These are phyloP conservation scores for Xanthia togata DNA, from an alignment of 2,888 invertebrate species.

Conservation along the genomic window DNA sequence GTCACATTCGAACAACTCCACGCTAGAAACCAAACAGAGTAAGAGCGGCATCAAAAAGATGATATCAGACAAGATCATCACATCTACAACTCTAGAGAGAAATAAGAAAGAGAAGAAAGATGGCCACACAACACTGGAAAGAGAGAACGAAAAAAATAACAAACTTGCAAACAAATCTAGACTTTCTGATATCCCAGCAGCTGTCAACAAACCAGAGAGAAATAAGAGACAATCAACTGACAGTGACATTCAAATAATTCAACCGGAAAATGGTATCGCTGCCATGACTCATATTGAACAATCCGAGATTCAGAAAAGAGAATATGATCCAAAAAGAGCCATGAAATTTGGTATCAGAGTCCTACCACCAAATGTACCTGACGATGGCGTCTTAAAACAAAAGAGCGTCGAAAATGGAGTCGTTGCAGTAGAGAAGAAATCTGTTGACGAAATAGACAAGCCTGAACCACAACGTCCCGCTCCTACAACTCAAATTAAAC, in stretches of 20 bases:
- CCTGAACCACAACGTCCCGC: constrained; percentile 81
- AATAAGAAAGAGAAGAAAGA: constrained; percentile 87
- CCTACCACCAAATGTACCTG: constrained; percentile 90
- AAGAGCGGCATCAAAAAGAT: constrained; percentile 88
- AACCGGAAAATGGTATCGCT: constrained; percentile 82
- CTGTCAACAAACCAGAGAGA: constrained; percentile 83
- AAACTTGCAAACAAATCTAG: constrained; percentile 83
- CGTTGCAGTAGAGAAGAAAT: constrained; percentile 79
- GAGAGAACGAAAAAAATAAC: constrained; percentile 88
- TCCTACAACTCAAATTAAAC: constrained; percentile 85
- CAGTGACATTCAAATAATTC: constrained; percentile 84
- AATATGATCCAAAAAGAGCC: constrained; percentile 90
- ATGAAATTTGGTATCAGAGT: constrained; percentile 93
- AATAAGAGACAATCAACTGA: constrained; percentile 84
- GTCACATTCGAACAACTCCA: constrained; percentile 87
- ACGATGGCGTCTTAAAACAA: constrained; percentile 87
- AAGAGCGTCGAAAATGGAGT: constrained; percentile 85
- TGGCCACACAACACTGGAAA: constrained; percentile 83
- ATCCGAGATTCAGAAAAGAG: constrained; percentile 89
- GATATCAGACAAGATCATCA: constrained; percentile 87
- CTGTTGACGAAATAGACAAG: constrained; percentile 85
- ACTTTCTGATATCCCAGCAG: constrained; percentile 79
- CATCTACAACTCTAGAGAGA: constrained; percentile 86
- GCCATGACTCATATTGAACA: constrained; percentile 81
- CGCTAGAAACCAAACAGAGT: constrained; percentile 86